Base-by-base conservation (phyloP, 1,140 invertebrate genomes). In the Argopecten irradians region DNA sequence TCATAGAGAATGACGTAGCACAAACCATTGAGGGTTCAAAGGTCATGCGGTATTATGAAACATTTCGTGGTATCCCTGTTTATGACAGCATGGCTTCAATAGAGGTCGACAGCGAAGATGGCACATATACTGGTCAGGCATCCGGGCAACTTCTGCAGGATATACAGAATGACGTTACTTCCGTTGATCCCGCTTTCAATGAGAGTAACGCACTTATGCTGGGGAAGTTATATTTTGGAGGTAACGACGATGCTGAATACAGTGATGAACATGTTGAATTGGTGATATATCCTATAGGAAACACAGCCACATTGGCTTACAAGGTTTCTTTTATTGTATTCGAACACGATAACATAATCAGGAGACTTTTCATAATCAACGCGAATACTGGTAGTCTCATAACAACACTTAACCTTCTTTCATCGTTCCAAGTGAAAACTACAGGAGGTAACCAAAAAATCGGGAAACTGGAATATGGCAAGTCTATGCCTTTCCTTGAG, bases 381-480 rank as follows among this genome's bases (percentile, higher is more conserved):
- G 88, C 89, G 28, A 84, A 88, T 28, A 88, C 85, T 36, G 91
- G 91, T 9, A 36, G 19, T 13, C 87, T 90, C 3, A 14, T 92
- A 9, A 36, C 41, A n/a, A 7, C n/a, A 85, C 35, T 43, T 22
- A 43, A 89, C 22, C 22, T 34, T 46, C 33, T 89, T 28, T 43
- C 84, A 34, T 55, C 84, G 0, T 83, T 83, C 34, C 35, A 83
- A 19, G 32, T 86, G 9, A 87, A 88, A 41, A 85, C 87, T 14
- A 33, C 88, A 28, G 91, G 91, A 5, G 91, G 91, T 19, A 92
- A 92, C 39, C 82, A 16, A 0, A 90, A 89, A 87, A 84, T 46
- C 2, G 84, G 89, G 8, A 83, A 92, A 87, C 36, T 83, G 33
- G 87, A 39, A 9, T 90, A 90, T 39, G 91, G 91, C 3, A 34